Base-by-base conservation (phyloP, 2,113 vertebrate genomes). In the Tychaedon coryphoeus region DNA sequence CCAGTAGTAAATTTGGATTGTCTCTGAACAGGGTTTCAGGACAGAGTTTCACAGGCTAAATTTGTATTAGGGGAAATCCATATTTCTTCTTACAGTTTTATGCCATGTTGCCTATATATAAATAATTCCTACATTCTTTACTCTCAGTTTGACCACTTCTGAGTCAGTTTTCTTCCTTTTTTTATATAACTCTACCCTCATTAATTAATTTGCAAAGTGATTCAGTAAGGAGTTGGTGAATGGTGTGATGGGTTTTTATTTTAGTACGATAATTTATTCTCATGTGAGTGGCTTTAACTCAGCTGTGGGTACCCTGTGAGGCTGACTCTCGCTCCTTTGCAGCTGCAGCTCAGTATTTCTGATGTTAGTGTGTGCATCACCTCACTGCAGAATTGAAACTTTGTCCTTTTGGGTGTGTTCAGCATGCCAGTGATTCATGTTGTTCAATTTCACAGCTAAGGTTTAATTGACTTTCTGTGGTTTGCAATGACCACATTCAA, bases 271-370 rank as follows among this genome's bases (percentile, higher is more conserved):
- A 34, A 7, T 53, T 48, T 85, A 14, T 74, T 43, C 11, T 73
- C 31, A 7, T 51, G 6, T 43, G 31, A 76, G 10, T 51, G 24
- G 3, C n/a, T 73, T 92, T 65, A 61, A 34, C 8, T 67, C 16
- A 61, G 12, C 18, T 0, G 0, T 9, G 9, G 26, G 9, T 70
- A 28, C 14, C 69, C 43, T 34, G 6, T 2, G 3, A 16, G 57
- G 8, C 31, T 84, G 40, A 14, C 19, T 70, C 26, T 86, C 10
- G 16, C 24, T 73, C 48, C 8, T 50, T 54, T 40, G 54, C 54
- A 75, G 7, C 7, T 77, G 20, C 19, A 65, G 26, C 19, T 87
- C 42, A 48, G 5, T 57, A 61, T 73, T 95, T 84, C 36, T 87
- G 12, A 57, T 50, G 5, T 42, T 43, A 38, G 7, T 64, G 8